Evolutionary conservation across 2,113 vertebrate species (phyloP).

Genomic region (Himantopus leucocephalus): DNA sequence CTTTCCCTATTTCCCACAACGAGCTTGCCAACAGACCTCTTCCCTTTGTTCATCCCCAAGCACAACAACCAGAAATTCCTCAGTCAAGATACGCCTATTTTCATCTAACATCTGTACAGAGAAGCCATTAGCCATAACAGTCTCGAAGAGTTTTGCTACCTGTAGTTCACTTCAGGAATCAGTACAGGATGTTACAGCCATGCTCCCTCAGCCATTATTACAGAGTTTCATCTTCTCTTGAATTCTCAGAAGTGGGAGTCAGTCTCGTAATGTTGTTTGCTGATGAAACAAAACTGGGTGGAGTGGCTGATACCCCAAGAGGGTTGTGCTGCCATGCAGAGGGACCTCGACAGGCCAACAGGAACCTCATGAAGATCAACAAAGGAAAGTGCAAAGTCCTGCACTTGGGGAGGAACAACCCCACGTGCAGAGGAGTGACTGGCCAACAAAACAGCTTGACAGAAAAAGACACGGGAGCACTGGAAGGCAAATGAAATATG

Average conservation of each 20-base stretch:
- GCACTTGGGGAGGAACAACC: background rate
- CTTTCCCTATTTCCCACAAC: background rate
- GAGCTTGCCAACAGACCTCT: background rate
- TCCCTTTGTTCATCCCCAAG: background rate
- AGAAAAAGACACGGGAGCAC: background rate
- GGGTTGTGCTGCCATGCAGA: background rate
- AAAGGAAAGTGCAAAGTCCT: background rate
- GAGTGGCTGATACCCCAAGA: background rate
- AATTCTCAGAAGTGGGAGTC: background rate
- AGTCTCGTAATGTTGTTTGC: fast-evolving
- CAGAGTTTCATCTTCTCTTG: background rate
- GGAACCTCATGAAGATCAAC: background rate
- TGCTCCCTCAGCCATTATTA: background rate
- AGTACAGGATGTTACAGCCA: background rate
- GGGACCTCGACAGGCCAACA: background rate
- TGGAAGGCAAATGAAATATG: background rate
- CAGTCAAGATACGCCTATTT: background rate
- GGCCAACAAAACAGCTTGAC: background rate
- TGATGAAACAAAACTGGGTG: background rate
- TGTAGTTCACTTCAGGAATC: background rate
- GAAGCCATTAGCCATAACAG: background rate
- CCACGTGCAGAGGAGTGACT: fast-evolving
- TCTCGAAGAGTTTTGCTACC: background rate
- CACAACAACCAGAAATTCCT: background rate
- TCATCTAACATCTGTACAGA: background rate